A percentile compares a stretch with the other conserved stretches of the same genome.
Conservation (phyloP, 2,113 vertebrate species). For the Xiphophorus maculatus region DNA sequence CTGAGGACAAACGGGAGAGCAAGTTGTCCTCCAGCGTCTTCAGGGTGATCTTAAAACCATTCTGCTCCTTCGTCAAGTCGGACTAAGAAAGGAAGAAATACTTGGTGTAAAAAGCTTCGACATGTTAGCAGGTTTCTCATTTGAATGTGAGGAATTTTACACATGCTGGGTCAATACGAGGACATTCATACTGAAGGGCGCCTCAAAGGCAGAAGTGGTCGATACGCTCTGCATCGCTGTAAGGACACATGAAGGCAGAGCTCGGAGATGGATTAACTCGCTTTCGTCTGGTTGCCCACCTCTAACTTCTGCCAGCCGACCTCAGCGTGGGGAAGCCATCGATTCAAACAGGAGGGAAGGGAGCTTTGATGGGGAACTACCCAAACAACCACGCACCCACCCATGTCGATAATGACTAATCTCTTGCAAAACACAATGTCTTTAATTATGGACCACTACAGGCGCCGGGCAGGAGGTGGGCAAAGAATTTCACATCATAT, state of each 20-base stretch:
- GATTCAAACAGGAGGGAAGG: conserved; percentile 12
- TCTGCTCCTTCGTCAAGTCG: conserved; percentile 93
- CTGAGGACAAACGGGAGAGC: conserved; percentile 90
- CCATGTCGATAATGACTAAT: conserved; percentile 3
- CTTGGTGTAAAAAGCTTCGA: conserved; percentile 5
- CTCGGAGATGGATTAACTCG: conserved; percentile 61
- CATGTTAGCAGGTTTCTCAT: not conserved
- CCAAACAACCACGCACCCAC: conserved; percentile 29
- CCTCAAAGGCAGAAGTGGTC: conserved; percentile 65
- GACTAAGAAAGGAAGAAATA: conserved; percentile 78
- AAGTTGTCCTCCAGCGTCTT: conserved; percentile 93
- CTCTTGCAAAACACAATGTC: conserved; percentile 7
- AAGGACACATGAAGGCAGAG: conserved; percentile 42
- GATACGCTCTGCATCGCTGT: conserved; percentile 61
- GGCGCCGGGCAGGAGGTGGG: not conserved
- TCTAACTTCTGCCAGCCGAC: conserved; percentile 50
- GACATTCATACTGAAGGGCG: conserved; percentile 50
- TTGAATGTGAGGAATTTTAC: conserved; percentile 23
- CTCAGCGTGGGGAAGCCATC: conserved; percentile 12
- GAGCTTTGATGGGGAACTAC: conserved; percentile 43
- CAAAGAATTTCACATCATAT: not conserved
- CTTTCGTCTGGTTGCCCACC: conserved; percentile 52
- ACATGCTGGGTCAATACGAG: conserved; percentile 40
- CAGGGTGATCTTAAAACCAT: conserved; percentile 96
- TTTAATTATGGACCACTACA: conserved; percentile 5